Evolutionary conservation across 2,888 invertebrate species (phyloP), one percentile per base, ranked within the genome.

Genomic region (Eupithecia insigniata): DNA sequence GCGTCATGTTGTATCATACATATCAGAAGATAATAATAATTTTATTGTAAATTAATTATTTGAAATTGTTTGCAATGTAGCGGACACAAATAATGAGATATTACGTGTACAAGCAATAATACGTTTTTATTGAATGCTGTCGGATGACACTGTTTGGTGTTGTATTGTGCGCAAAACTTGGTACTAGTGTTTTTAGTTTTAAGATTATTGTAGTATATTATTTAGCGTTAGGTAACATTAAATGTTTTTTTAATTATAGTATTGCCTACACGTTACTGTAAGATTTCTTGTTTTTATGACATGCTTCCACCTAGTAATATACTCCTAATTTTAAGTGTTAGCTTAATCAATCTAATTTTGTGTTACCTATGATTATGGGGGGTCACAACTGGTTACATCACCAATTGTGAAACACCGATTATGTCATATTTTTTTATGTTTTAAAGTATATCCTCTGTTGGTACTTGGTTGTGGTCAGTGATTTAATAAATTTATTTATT

Each of bases 21-120:
- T 83, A 83, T 83, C 82, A 82, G 76, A 80, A 73, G 82, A 82
- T 83, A 82, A 83, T 76, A 60, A 76, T 76, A 58, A 76, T 76
- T 76, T 79, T 76, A 78, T 77, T 76, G 77, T 80, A 80, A 74
- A 78, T 76, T 76, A 73, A 77, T 76, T 88, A 90, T 89, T 89
- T 90, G 83, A 87, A 84, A 92, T 93, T 87, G 86, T 93, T 94
- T 93, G 93, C 92, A 88, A 85, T 88, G 85, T 87, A 89, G 91
- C 87, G 87, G 86, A 90, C 88, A 87, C 80, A 80, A 80, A 78
- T 79, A 82, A 85, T 73, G 73, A 75, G 89, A 90, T 86, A 92
- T 91, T 93, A 94, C 94, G 94, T 94, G 93, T 93, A 94, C 89
- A 93, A 94, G 94, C 94, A 94, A 94, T 94, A 94, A 93, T 89